phyloP scores from a whole-genome alignment of 2,888 invertebrate species.

The Dicroscelio sp. region DNA sequence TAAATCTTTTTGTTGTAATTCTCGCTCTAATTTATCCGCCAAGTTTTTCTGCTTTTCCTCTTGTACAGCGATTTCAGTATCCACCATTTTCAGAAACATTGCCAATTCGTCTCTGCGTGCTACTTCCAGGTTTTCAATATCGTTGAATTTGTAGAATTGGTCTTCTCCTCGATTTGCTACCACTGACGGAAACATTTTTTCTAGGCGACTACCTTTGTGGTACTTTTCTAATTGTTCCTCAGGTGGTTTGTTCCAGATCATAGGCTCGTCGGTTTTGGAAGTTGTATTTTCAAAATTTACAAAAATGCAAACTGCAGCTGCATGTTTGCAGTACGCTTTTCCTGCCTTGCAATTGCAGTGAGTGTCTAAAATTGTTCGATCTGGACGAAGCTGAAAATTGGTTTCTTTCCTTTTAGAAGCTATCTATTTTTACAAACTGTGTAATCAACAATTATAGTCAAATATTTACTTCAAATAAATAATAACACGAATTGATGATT shows the following conservation, averaged over 20 bases:
- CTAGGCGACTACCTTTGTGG: background rate
- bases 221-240: conserved; percentile 12
- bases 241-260: conserved; percentile 13
- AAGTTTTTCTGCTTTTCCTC: background rate
- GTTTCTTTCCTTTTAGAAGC: no score
- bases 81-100: conserved; percentile 8
- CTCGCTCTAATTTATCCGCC: conserved; percentile 13
- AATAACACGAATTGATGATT: no score
- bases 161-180: conserved; percentile 25
- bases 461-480: no score
- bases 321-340: conserved; percentile 6
- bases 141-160: background rate
- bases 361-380: background rate
- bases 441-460: no score
- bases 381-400: background rate
- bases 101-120: background rate
- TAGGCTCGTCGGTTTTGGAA: conserved; percentile 26
- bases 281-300: conserved; percentile 16
- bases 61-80: conserved; percentile 2
- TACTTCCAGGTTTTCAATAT: conserved; percentile 36
- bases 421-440: no score
- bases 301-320: conserved; percentile 35
- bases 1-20: conserved; percentile 24
- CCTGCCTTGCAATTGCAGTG: conserved; percentile 24
- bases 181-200: background rate